Conservation (phyloP, 1,140 invertebrate genomes). For the Potamilus streckersoni region DNA sequence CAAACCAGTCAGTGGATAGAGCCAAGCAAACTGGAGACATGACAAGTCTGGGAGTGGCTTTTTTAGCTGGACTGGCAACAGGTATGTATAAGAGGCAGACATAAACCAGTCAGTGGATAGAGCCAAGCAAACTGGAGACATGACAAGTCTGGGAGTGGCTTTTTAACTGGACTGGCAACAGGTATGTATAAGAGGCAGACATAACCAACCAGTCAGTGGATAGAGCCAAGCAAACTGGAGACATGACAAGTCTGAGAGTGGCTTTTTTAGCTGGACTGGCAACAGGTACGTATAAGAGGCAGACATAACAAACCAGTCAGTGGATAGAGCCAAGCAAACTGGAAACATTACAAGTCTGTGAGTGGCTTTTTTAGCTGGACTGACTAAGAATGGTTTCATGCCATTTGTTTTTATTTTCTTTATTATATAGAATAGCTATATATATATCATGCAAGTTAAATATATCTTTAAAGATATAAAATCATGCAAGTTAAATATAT, state of each 20-base stretch:
- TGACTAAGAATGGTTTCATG: too few relatives aligned
- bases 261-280: conserved; percentile 84
- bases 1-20: conserved; percentile 79
- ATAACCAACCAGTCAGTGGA: conserved; percentile 81
- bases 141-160: conserved; percentile 77
- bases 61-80: conserved; percentile 80
- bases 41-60: conserved; percentile 78
- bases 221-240: conserved; percentile 65
- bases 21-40: conserved; percentile 49
- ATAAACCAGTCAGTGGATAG: conserved; percentile 79
- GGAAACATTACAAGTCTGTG: conserved; percentile 73
- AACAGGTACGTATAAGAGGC: conserved; percentile 70
- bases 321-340: conserved; percentile 74
- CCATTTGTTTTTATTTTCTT: too few relatives aligned
- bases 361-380: conserved; percentile 82
- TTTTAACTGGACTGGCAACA: conserved; percentile 81
- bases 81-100: conserved; percentile 68
- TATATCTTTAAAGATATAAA: too few relatives aligned
- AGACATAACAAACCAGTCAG: conserved; percentile 72
- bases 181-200: conserved; percentile 77
- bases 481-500: too few relatives aligned
- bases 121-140: conserved; percentile 43
- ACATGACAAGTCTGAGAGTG: conserved; percentile 75
- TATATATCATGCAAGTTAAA: too few relatives aligned
- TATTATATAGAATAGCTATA: too few relatives aligned